Percentiles rank a stretch among this genome's conserved stretches.
Conservation (phyloP, 2,113 vertebrate species). For the Bostrychus sinensis region DNA sequence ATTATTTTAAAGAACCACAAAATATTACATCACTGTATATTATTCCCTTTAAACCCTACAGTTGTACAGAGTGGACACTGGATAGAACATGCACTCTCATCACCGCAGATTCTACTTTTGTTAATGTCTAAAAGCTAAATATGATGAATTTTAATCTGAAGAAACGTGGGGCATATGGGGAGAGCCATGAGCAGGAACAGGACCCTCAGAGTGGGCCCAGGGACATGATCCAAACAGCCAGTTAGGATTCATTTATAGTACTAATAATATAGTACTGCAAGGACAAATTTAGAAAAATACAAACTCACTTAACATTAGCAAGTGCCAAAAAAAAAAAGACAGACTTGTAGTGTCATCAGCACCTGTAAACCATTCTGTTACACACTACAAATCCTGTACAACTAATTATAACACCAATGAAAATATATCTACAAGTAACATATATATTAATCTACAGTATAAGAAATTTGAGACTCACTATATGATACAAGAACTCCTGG, state of each 20-base stretch:
- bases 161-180: too few species aligned
- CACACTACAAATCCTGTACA: neutral
- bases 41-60: conserved; percentile 72
- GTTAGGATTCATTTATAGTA: too few species aligned
- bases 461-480: neutral
- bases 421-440: neutral
- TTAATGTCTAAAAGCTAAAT: conserved; percentile 36
- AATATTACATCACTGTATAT: conserved; percentile 72
- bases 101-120: conserved; percentile 26
- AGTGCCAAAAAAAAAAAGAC: neutral
- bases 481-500: neutral
- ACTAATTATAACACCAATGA: neutral
- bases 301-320: too few species aligned
- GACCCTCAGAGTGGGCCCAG: conserved; percentile 32
- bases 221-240: too few species aligned
- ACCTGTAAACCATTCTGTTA: conserved; percentile 3
- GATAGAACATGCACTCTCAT: neutral
- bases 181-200: conserved; percentile 31
- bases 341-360: neutral
- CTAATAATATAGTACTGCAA: too few species aligned
- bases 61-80: conserved; percentile 49
- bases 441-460: neutral
- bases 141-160: too few species aligned
- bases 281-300: neutral
- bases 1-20: conserved; percentile 64